Base-by-base conservation (phyloP, 2,888 invertebrate genomes). In the Hesperia comma region DNA sequence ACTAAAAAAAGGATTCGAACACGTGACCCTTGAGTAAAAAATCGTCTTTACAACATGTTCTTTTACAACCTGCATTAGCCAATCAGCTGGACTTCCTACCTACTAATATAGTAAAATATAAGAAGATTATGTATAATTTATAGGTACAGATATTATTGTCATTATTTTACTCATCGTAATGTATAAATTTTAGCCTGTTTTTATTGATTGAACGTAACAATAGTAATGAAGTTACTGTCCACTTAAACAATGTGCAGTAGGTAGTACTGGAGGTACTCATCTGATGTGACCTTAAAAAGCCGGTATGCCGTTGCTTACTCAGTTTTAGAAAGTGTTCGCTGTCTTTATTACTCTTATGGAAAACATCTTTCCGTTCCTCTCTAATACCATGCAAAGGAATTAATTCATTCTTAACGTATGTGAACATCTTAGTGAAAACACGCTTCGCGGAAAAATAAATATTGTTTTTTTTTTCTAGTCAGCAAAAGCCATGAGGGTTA, bases 231-330 rank as follows among this genome's bases (percentile, higher is more conserved):
- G 55, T 49, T 10, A 56, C 41, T 63, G 15, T 17, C 21, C 37
- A 64, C 41, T 41, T 10, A 51, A 26, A 64, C 10, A 37, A 37
- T 37, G 51, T 64, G 37, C 26, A 5, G 37, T 12, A 37, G 1
- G 37, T 14, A 49, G 8, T 15, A 33, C n/a, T 33, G 26, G 2
- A 33, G 17, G 46, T 56, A 54, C 46, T 61, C 57, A 60, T 56
- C 49, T 81, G 88, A 90, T 90, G 86, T 90, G 91, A 91, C 92
- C 92, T 88, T 90, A 90, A 86, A 87, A 85, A 81, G 78, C 75
- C 68, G 69, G 75, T 72, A 74, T 74, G 70, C 75, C 74, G 79
- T 77, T 70, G 72, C 79, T 81, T 74, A 75, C 74, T 77, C 78
- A 78, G 78, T 82, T 86, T 90, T 91, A 92, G 92, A 92, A 92